Evolutionary conservation across 2,113 vertebrate species (phyloP).

Genomic region (Lepidothrix coronata): DNA sequence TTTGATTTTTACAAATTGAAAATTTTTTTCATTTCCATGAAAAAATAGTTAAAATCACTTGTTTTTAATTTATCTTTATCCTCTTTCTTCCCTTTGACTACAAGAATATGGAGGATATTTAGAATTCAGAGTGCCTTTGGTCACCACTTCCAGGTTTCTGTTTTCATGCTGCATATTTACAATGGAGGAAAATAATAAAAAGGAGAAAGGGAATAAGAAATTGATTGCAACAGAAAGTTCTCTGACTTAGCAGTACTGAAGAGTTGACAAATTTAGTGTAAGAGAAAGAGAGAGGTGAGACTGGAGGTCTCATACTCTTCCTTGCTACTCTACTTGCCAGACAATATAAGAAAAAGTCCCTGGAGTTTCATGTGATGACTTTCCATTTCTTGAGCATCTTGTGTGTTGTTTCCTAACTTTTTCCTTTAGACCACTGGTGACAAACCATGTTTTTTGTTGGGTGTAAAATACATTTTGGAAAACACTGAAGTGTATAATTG

Average conservation of each 20-base stretch:
- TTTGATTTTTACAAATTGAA: neutral
- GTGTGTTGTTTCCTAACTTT: neutral
- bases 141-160: neutral
- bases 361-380: neutral
- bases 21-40: neutral
- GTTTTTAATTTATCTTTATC: neutral
- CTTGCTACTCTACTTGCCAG: neutral
- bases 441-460: neutral
- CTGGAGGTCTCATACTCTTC: neutral
- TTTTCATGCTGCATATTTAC: neutral
- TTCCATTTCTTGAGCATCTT: neutral
- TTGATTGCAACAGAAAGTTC: neutral
- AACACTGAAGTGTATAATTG: neutral
- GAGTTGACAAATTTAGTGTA: neutral
- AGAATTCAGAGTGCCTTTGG: neutral
- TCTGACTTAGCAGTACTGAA: neutral
- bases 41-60: neutral
- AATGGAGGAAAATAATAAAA: neutral
- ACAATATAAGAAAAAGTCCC: neutral
- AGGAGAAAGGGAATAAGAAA: neutral
- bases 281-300: neutral
- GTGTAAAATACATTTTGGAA: neutral
- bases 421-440: neutral
- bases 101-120: neutral
- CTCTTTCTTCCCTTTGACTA: neutral